phyloP scores from a whole-genome alignment of 2,797 vertebrate species.

The Hirundo rustica region DNA sequence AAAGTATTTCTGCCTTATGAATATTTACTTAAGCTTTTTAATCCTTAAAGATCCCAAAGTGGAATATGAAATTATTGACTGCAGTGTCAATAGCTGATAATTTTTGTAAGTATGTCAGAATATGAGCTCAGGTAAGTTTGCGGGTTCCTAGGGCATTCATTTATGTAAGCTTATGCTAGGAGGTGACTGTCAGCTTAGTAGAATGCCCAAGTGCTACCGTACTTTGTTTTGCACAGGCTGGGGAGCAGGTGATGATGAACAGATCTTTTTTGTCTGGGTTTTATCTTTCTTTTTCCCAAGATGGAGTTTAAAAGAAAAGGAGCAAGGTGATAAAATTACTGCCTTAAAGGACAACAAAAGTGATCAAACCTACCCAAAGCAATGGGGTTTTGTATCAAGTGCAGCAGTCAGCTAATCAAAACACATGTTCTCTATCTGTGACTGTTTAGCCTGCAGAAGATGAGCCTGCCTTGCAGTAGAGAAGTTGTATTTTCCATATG shows the following conservation, averaged over 20 bases:
- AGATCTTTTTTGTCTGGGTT: background rate
- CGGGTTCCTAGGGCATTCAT: background rate
- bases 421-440: background rate
- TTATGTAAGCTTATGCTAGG: background rate
- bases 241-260: background rate
- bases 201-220: background rate
- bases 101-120: background rate
- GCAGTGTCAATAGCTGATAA: background rate
- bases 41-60: background rate
- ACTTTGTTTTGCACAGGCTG: background rate
- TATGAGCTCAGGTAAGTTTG: background rate
- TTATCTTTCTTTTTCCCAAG: background rate
- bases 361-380: background rate
- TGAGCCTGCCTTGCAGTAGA: background rate
- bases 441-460: background rate
- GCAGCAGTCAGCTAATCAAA: background rate
- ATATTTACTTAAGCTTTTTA: background rate
- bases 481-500: constrained; percentile 7
- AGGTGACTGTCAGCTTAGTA: background rate
- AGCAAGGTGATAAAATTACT: background rate
- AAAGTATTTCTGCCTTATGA: background rate
- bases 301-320: background rate
- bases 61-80: background rate
- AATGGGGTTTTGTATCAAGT: background rate
- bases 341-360: background rate